Conservation (phyloP, 2,888 invertebrate genomes). For the Suillia variegata region DNA sequence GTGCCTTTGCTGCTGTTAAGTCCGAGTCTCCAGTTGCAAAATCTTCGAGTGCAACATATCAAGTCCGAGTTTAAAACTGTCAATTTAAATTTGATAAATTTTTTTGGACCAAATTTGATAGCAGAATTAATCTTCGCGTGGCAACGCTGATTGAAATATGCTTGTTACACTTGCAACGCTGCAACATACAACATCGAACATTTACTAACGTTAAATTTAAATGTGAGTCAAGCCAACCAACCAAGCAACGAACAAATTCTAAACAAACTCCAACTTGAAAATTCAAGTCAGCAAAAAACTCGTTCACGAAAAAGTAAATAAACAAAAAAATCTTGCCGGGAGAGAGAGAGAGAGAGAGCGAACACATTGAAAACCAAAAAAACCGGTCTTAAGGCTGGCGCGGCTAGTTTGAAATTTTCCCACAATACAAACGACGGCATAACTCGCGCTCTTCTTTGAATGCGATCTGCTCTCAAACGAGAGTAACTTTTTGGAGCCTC, state of each 20-base stretch:
- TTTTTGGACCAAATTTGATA: too few species aligned
- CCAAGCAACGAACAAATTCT: too few species aligned
- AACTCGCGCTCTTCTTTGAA: background rate
- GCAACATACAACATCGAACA: background rate
- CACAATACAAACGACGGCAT: slow-evolving; percentile 24
- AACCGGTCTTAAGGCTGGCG: slow-evolving; percentile 16
- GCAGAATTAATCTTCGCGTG: too few species aligned
- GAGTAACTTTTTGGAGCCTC: too few species aligned
- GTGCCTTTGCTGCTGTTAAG: too few species aligned
- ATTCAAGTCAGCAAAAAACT: background rate
- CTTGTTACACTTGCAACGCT: too few species aligned
- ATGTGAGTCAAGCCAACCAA: too few species aligned
- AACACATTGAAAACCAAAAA: slow-evolving; percentile 1
- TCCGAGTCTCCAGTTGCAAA: too few species aligned
- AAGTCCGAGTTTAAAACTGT: too few species aligned
- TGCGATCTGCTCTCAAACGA: slow-evolving; percentile 13
- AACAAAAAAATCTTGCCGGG: background rate
- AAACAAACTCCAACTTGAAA: background rate
- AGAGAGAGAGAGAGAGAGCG: background rate
- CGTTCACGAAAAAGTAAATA: background rate
- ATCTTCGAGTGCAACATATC: too few species aligned
- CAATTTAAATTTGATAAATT: too few species aligned
- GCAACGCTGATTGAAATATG: too few species aligned
- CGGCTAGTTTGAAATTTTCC: slow-evolving; percentile 23
- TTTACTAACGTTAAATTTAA: background rate